Evolutionary conservation across 2,888 invertebrate species (phyloP), one percentile per base, ranked within the genome.

Genomic region (Troglohyphantes excavatus): DNA sequence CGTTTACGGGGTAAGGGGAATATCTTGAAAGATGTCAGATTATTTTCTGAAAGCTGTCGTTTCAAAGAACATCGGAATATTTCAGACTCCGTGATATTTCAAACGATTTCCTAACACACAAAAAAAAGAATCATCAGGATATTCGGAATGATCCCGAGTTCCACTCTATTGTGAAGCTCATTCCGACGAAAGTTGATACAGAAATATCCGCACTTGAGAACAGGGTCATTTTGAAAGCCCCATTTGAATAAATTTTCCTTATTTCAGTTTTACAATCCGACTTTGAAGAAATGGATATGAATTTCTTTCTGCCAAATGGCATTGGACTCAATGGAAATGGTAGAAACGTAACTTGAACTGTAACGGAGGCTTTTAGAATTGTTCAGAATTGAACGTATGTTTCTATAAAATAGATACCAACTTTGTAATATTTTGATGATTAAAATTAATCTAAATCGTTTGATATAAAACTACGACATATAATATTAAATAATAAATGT

Each of bases 41-140:
- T 53, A 53, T n/a, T n/a, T 53, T 53, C 53, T 2, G 7, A 53
- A 53, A 17, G n/a, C 53, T 53, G 17, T 0, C 53, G n/a, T n/a
- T 53, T n/a, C 53, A n/a, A 53, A 53, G 53, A 53, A 53, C 13
- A 53, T 53, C 53, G 17, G 53, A 53, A 53, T n/a, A 53, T 53
- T 2, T 53, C 53, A 53, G 13, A 17, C n/a, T 53, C n/a, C 2
- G 17, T 53, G n/a, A 53, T 53, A 53, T 53, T 53, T 17, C 53
- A 5, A 11, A n/a, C 13, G 0, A 53, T 1, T 53, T n/a, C n/a
- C 5, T 53, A 13, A 39, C 39, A 39, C 39, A 39, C 39, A 39
- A 39, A 39, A 39, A 39, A 39, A 39, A 39, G 39, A 53, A 53
- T 53, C 9, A 53, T 53, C 53, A 13, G 53, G n/a, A n/a, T n/a